These are phyloP conservation scores for Caenorhabditis zanzibari DNA, from an alignment of 2,888 invertebrate species.

Conservation along the genomic window DNA sequence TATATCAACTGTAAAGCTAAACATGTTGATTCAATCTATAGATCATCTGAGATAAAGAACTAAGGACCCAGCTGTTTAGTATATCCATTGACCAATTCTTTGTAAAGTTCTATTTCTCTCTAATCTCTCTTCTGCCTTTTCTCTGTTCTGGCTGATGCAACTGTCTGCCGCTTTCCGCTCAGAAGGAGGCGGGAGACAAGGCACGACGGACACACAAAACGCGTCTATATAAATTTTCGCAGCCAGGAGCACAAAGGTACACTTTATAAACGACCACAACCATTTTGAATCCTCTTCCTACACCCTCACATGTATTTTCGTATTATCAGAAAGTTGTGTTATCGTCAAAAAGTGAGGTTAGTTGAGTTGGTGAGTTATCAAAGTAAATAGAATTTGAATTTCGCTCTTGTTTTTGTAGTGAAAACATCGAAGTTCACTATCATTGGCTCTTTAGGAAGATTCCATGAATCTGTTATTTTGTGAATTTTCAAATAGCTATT, in stretches of 20 bases:
- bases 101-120: constrained; percentile 31
- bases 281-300: not conserved
- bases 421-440: not conserved
- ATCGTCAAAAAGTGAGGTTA: constrained; percentile 20
- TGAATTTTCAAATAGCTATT: too few species aligned
- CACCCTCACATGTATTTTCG: constrained; percentile 12
- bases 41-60: not conserved
- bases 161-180: constrained; percentile 58
- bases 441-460: too few species aligned
- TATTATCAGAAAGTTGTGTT: constrained; percentile 15
- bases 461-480: too few species aligned
- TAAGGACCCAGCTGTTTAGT: not conserved
- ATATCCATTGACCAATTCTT: not conserved
- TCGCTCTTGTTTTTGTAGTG: constrained; percentile 20
- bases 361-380: constrained; percentile 7
- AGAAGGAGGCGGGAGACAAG: constrained; percentile 23
- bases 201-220: constrained; percentile 3
- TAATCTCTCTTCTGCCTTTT: constrained; percentile 36
- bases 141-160: constrained; percentile 62
- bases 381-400: constrained; percentile 31
- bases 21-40: not conserved
- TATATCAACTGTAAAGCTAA: not conserved
- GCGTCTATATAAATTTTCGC: constrained; percentile 34
- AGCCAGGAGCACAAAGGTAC: constrained; percentile 23
- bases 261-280: not conserved